A percentile compares a stretch with the other conserved stretches of the same genome.
phyloP scores from a whole-genome alignment of 2,888 invertebrate species.

The Yponomeuta evonymella region DNA sequence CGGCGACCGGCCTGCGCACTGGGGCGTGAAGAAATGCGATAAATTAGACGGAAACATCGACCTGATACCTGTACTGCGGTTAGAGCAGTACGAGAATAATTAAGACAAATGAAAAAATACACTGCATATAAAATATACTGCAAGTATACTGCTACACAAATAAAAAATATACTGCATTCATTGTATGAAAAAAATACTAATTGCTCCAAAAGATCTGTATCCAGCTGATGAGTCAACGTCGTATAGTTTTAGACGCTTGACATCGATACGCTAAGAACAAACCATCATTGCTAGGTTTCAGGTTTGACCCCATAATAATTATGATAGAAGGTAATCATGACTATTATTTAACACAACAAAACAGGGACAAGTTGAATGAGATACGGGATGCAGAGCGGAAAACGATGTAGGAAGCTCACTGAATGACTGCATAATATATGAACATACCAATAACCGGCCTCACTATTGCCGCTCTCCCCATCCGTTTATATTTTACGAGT shows the following conservation, averaged over 20 bases:
- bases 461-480: background rate
- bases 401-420: conserved; percentile 33
- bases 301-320: no score
- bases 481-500: background rate
- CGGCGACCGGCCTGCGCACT: conserved; percentile 22
- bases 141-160: no score
- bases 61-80: conserved; percentile 11
- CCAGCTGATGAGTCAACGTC: no score
- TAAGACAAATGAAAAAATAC: no score
- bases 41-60: conserved; percentile 30
- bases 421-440: background rate
- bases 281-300: no score
- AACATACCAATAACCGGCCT: background rate
- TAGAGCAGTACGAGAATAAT: no score
- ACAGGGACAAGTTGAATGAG: conserved; percentile 17
- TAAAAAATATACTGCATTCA: no score
- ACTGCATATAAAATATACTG: background rate
- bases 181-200: background rate
- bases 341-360: background rate
- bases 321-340: no score
- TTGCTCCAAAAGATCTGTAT: background rate
- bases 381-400: conserved; percentile 43
- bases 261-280: no score
- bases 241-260: no score
- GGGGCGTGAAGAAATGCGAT: conserved; percentile 29